Percentiles rank a stretch among this genome's conserved stretches.
phyloP scores from a whole-genome alignment of 2,113 vertebrate genomes.

The Chunga burmeisteri region DNA sequence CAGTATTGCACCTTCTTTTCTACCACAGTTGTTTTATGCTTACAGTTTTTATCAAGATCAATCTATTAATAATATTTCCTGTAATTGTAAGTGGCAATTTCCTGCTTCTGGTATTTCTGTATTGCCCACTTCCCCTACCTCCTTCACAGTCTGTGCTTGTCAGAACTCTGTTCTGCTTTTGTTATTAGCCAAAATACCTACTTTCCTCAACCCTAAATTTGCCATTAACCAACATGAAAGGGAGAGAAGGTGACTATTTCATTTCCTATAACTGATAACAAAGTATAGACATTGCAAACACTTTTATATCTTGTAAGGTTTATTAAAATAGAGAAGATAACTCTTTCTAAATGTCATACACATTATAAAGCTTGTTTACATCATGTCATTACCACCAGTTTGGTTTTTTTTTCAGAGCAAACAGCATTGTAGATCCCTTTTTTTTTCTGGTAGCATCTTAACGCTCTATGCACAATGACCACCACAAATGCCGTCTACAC shows the following conservation, averaged over 20 bases:
- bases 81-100: background rate
- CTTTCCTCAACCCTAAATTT: background rate
- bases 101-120: conserved; percentile 6
- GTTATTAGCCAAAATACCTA: background rate
- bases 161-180: background rate
- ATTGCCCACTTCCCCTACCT: background rate
- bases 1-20: background rate
- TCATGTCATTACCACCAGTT: background rate
- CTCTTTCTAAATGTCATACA: background rate
- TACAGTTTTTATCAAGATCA: conserved; percentile 14
- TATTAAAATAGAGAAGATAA: background rate
- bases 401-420: background rate
- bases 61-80: conserved; percentile 41
- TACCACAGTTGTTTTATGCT: background rate
- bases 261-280: background rate
- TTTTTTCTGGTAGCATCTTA: background rate
- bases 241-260: background rate
- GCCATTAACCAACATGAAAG: background rate
- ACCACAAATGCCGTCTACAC: background rate
- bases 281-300: background rate
- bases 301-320: background rate
- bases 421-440: background rate
- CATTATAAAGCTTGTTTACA: background rate
- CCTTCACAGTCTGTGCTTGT: background rate
- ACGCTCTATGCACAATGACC: background rate